These are phyloP conservation scores for Myxocyprinus asiaticus DNA, from an alignment of 2,113 vertebrate genomes.

Conservation along the genomic window DNA sequence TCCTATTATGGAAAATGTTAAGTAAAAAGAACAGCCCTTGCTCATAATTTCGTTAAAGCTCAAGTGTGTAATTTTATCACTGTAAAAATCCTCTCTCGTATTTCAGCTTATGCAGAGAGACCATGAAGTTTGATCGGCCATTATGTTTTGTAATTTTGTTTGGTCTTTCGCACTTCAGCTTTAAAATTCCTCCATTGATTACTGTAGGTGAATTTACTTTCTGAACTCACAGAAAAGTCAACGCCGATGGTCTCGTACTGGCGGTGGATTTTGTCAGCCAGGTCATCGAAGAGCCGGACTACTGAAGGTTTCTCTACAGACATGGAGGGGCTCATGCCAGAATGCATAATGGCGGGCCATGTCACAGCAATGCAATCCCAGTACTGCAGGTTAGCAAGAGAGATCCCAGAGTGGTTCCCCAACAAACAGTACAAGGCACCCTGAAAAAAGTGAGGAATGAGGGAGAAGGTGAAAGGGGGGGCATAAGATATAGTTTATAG, in stretches of 20 bases:
- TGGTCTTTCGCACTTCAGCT: too few species aligned
- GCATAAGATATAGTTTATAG: not conserved
- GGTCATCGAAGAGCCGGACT: slow-evolving; percentile 92
- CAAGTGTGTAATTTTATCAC: too few species aligned
- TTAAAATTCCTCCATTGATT: too few species aligned
- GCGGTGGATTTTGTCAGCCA: slow-evolving; percentile 94
- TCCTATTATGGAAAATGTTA: too few species aligned
- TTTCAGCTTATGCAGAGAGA: too few species aligned
- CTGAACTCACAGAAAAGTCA: slow-evolving; percentile 85
- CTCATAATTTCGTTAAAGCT: too few species aligned
- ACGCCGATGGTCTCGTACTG: slow-evolving; percentile 95
- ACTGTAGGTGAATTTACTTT: too few species aligned
- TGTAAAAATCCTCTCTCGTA: too few species aligned
- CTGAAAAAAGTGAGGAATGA: slow-evolving; percentile 63
- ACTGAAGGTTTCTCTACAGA: slow-evolving; percentile 96
- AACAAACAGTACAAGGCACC: slow-evolving; percentile 97
- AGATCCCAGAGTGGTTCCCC: slow-evolving; percentile 90
- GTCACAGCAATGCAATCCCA: slow-evolving; percentile 95
- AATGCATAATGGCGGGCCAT: slow-evolving; percentile 91
- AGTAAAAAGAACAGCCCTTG: too few species aligned
- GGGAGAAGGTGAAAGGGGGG: not conserved
- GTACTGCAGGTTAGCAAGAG: slow-evolving; percentile 92
- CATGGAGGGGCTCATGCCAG: slow-evolving; percentile 93
- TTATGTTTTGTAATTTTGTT: too few species aligned
- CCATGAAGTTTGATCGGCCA: too few species aligned